Percentiles rank a stretch among this genome's conserved stretches.
Evolutionary conservation across 2,888 invertebrate species (phyloP).

Genomic region (Nemotelus pantherinus): DNA sequence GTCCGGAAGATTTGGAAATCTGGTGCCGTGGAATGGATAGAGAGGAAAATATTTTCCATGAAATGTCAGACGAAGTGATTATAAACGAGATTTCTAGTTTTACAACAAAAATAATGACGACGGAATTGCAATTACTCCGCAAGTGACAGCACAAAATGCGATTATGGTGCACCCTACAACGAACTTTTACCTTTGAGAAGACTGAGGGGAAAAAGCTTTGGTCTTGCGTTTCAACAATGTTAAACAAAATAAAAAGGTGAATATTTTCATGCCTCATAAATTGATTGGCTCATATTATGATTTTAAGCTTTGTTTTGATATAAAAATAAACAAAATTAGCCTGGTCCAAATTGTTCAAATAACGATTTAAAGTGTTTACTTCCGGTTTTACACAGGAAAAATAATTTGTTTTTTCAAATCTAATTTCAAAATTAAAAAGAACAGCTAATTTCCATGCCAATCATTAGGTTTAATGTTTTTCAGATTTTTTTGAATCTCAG

Average conservation of each 20-base stretch:
- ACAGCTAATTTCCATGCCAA: no score
- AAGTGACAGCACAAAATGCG: constrained; percentile 8
- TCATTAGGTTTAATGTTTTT: no score
- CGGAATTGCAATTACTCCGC: not conserved
- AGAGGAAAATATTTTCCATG: constrained; percentile 3
- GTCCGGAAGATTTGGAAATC: constrained; percentile 16
- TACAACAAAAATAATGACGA: constrained; percentile 10
- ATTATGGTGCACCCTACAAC: constrained; percentile 17
- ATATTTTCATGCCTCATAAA: constrained; percentile 6
- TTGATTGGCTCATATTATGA: not conserved
- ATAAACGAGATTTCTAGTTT: not conserved
- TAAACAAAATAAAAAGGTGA: constrained; percentile 11
- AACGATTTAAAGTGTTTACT: no score
- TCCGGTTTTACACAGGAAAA: no score
- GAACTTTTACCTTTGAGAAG: constrained; percentile 11
- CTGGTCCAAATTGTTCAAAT: no score
- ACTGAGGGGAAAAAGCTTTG: constrained; percentile 6
- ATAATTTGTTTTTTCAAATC: no score
- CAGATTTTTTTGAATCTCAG: no score
- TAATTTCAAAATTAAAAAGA: no score
- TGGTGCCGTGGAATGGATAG: constrained; percentile 13
- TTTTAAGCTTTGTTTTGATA: no score
- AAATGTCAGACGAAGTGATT: constrained; percentile 4
- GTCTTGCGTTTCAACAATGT: constrained; percentile 13
- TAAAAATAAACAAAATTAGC: no score